Conservation (phyloP, 1,140 invertebrate genomes). For the Metaphire vulgaris region DNA sequence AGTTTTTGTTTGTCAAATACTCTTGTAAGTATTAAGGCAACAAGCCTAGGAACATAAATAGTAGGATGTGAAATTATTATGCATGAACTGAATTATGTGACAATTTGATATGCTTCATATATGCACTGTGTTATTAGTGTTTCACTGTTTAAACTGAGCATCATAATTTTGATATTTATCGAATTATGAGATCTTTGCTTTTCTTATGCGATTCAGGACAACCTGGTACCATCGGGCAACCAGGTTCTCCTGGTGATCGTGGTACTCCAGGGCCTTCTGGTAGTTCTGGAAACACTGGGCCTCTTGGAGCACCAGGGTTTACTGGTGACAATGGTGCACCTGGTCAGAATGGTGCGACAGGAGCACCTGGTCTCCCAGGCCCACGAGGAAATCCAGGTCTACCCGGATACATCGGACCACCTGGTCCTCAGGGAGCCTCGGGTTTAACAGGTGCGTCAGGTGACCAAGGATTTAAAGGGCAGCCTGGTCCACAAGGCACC, state of each 20-base stretch:
- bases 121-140: too few species aligned
- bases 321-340: constrained; percentile 28
- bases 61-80: too few species aligned
- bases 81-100: too few species aligned
- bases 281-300: constrained; percentile 2
- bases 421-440: constrained; percentile 55
- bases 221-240: neutral
- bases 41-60: too few species aligned
- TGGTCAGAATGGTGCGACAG: constrained; percentile 49
- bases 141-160: too few species aligned
- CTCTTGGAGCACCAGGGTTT: neutral
- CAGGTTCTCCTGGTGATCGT: neutral
- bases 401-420: constrained; percentile 74
- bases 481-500: neutral
- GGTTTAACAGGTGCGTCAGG: constrained; percentile 13
- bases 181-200: too few species aligned
- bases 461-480: neutral
- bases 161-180: too few species aligned
- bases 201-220: neutral
- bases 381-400: constrained; percentile 68
- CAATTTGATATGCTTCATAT: too few species aligned
- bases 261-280: neutral
- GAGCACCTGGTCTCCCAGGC: neutral
- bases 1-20: too few species aligned
- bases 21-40: too few species aligned